These are phyloP conservation scores for Barnardius zonarius DNA, from an alignment of 2,113 vertebrate genomes.

Conservation along the genomic window DNA sequence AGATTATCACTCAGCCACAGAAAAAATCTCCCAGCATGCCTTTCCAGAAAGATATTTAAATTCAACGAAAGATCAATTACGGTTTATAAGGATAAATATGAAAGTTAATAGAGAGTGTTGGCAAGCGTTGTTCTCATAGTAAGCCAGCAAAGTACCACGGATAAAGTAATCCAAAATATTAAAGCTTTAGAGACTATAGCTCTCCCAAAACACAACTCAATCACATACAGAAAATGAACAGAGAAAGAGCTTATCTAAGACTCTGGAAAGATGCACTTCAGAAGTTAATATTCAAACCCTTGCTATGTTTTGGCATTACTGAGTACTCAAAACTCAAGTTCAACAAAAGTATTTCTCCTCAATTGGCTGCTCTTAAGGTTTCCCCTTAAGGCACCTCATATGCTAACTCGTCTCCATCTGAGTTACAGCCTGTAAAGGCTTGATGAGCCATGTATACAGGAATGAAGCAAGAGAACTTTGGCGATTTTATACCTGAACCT, in stretches of 20 bases:
- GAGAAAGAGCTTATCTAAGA: background rate
- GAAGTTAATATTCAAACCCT: background rate
- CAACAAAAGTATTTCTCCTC: background rate
- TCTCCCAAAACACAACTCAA: conserved; percentile 44
- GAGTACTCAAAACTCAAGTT: background rate
- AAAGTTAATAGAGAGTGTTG: conserved; percentile 35
- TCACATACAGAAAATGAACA: background rate
- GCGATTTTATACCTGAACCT: background rate
- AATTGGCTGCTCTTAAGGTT: background rate
- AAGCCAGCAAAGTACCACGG: background rate
- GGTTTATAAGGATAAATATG: conserved; percentile 42
- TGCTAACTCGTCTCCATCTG: background rate
- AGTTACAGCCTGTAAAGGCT: background rate
- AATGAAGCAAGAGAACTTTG: background rate
- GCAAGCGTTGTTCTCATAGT: background rate
- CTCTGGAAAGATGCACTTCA: background rate
- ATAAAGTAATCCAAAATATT: conserved; percentile 42
- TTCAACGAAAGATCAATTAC: conserved; percentile 47
- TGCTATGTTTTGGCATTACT: background rate
- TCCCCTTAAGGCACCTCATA: background rate
- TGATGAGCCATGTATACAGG: background rate
- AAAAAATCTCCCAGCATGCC: conserved; percentile 14
- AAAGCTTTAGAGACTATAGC: background rate
- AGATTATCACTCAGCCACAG: background rate
- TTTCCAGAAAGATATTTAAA: conserved; percentile 38